phyloP scores from a whole-genome alignment of 2,113 vertebrate species.

The Naja naja region DNA sequence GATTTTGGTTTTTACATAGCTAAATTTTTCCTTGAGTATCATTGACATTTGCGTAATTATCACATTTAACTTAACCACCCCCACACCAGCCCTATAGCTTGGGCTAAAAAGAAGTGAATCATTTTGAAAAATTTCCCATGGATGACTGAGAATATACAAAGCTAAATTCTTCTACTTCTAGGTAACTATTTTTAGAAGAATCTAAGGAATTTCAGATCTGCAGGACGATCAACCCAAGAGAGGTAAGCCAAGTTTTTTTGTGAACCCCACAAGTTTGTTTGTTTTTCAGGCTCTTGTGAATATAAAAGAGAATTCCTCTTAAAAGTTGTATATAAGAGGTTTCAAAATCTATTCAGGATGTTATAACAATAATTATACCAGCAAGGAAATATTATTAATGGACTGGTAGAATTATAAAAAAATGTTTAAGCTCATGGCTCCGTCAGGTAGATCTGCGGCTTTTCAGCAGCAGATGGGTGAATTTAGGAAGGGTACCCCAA shows the following conservation, averaged over 20 bases:
- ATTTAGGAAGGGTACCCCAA: background rate
- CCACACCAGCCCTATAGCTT: background rate
- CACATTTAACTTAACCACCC: background rate
- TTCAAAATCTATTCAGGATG: background rate
- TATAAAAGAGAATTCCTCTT: background rate
- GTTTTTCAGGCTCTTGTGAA: too few relatives aligned
- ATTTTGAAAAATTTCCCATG: slow-evolving; percentile 35
- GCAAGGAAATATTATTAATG: background rate
- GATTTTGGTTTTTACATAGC: background rate
- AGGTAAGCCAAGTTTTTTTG: slow-evolving; percentile 38
- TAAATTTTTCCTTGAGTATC: background rate
- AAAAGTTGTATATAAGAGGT: background rate
- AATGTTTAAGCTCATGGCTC: background rate
- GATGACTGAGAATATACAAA: background rate
- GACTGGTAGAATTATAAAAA: background rate
- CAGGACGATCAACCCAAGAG: slow-evolving; percentile 33
- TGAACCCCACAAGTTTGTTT: background rate
- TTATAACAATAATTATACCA: background rate
- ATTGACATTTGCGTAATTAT: slow-evolving; percentile 49
- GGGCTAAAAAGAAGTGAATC: slow-evolving; percentile 49
- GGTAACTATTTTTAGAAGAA: background rate
- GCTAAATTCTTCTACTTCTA: slow-evolving; percentile 27
- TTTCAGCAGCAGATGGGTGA: background rate
- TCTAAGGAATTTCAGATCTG: slow-evolving; percentile 19
- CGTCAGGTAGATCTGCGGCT: background rate